These are phyloP conservation scores for Sceloporus tristichus DNA, from an alignment of 2,113 vertebrate species.

Conservation along the genomic window DNA sequence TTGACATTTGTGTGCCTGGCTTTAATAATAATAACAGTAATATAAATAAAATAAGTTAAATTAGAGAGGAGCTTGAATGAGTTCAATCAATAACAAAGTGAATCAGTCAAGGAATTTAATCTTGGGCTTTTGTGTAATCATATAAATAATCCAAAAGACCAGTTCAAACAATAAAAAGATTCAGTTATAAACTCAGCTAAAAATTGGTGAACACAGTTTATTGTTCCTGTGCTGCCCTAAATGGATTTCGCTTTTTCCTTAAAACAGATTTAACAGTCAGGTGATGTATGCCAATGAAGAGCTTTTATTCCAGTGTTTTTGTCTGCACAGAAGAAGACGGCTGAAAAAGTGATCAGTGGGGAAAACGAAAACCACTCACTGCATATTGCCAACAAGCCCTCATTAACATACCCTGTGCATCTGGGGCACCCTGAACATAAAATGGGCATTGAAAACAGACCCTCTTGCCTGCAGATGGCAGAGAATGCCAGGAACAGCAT, in stretches of 20 bases:
- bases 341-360: constrained; percentile 6
- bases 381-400: constrained; percentile 1
- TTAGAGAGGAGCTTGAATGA: constrained; percentile 76
- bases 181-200: constrained; percentile 47
- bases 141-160: constrained; percentile 69
- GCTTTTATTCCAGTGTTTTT: constrained; percentile 49
- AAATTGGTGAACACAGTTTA: constrained; percentile 57
- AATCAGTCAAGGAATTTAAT: constrained; percentile 77
- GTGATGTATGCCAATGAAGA: constrained; percentile 52
- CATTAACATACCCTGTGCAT: constrained; percentile 23
- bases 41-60: constrained; percentile 72
- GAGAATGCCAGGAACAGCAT: constrained; percentile 16
- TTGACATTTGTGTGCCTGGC: constrained; percentile 75
- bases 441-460: constrained; percentile 6
- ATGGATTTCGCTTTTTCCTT: constrained; percentile 54
- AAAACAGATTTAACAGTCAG: constrained; percentile 49
- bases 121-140: constrained; percentile 73
- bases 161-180: constrained; percentile 51
- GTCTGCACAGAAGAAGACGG: constrained; percentile 41
- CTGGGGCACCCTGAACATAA: not conserved
- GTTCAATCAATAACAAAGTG: constrained; percentile 78
- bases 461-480: not conserved
- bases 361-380: constrained; percentile 41
- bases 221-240: constrained; percentile 41
- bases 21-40: constrained; percentile 77